Conservation (phyloP, 2,113 vertebrate species). For the Rana temporaria region DNA sequence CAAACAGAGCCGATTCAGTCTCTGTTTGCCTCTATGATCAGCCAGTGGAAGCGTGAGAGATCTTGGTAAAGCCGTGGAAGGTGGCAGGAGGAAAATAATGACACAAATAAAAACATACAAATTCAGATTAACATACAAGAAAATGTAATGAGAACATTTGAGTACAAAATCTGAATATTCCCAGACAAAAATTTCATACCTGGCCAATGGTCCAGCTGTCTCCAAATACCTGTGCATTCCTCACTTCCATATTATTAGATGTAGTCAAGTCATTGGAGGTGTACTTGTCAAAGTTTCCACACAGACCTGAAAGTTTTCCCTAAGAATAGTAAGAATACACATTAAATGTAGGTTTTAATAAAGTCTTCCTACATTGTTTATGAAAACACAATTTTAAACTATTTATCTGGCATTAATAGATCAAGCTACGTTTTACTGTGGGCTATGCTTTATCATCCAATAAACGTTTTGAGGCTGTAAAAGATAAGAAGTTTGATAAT, state of each 20-base stretch:
- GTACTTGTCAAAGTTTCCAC: conserved; percentile 97
- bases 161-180: not conserved
- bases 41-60: too few species aligned
- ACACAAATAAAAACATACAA: too few species aligned
- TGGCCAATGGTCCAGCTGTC: conserved; percentile 96
- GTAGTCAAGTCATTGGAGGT: conserved; percentile 98
- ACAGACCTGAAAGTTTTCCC: conserved; percentile 91
- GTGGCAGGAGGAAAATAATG: too few species aligned
- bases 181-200: conserved; percentile 69
- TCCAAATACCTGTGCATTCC: conserved; percentile 94
- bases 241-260: conserved; percentile 95
- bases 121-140: too few species aligned
- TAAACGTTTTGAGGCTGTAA: not conserved
- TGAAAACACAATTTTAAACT: not conserved
- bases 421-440: too few species aligned
- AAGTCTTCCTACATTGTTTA: not conserved
- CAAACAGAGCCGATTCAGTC: too few species aligned
- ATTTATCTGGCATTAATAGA: too few species aligned
- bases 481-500: too few species aligned
- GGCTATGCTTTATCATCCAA: too few species aligned
- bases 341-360: not conserved
- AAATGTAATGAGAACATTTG: too few species aligned
- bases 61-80: too few species aligned
- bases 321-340: conserved; percentile 69
- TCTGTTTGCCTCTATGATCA: too few species aligned